Percentiles rank a stretch among this genome's conserved stretches.
These are phyloP conservation scores for Tadarida brasiliensis DNA, from an alignment of 2,797 vertebrate species.

Conservation along the genomic window DNA sequence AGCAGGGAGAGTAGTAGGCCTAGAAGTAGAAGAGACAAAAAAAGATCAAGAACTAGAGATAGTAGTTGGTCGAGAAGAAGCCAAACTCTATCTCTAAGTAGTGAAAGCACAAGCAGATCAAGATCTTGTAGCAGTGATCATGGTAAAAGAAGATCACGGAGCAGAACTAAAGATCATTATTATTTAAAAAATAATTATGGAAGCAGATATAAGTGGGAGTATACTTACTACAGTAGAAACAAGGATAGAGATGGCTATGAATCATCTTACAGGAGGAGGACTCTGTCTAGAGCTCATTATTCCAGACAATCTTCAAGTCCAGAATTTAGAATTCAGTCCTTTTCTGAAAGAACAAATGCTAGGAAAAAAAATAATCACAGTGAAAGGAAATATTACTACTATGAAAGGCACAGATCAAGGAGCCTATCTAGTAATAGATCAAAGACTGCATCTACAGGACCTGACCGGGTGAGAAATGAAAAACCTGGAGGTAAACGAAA, in stretches of 20 bases:
- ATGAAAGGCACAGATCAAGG: slow-evolving; percentile 88
- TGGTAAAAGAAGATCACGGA: slow-evolving; percentile 86
- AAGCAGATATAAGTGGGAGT: slow-evolving; percentile 88
- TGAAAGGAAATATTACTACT: slow-evolving; percentile 87
- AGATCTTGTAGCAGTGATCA: slow-evolving; percentile 90
- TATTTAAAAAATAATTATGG: slow-evolving; percentile 86
- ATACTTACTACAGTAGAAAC: slow-evolving; percentile 89
- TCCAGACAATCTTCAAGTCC: slow-evolving; percentile 88
- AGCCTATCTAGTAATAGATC: slow-evolving; percentile 89
- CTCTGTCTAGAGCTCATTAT: slow-evolving; percentile 82
- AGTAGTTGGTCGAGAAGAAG: slow-evolving; percentile 87
- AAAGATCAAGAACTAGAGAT: slow-evolving; percentile 84
- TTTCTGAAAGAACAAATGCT: slow-evolving; percentile 86
- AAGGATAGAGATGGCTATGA: slow-evolving; percentile 86
- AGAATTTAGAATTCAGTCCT: slow-evolving; percentile 86
- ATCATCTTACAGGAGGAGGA: slow-evolving; percentile 84
- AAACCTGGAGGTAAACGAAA: slow-evolving; percentile 96
- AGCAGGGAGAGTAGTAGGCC: slow-evolving; percentile 87
- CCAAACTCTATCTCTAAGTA: slow-evolving; percentile 87
- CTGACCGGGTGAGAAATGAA: slow-evolving; percentile 87
- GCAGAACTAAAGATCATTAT: slow-evolving; percentile 86
- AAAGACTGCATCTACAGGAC: slow-evolving; percentile 80
- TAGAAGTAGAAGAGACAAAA: slow-evolving; percentile 84
- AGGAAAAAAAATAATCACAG: slow-evolving; percentile 83
- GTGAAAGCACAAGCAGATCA: slow-evolving; percentile 88